Base-by-base conservation (phyloP, 2,113 vertebrate genomes). In the Lagopus muta region DNA sequence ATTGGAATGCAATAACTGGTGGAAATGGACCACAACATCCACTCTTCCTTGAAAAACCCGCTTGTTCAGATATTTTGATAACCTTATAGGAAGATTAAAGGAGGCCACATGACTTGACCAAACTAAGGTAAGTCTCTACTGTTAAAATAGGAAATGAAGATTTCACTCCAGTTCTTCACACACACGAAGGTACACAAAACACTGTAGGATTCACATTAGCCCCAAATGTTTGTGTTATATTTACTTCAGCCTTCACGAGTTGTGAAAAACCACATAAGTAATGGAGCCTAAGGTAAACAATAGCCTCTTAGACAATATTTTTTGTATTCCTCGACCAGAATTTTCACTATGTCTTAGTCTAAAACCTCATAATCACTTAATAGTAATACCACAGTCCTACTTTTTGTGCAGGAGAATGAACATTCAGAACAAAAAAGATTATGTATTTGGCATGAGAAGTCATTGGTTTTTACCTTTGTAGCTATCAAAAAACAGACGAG, bases 1-100 rank as follows among this genome's bases (percentile, higher is more conserved):
- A 30, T 8, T 55, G 16, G 12, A 14, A 43, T 74, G 60, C 3
- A 40, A 6, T 4, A 34, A 7, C 24, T 25, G 40, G 9, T 71
- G 13, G 8, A 77, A 67, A 55, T 0, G 1, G 10, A 79, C 1
- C 6, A 62, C 15, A 69, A 2, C 11, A 66, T 0, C 0, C 8
- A 24, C 21, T 64, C 30, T 10, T 14, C 28, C 40, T 40, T 21
- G 15, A 72, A 76, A 85, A 77, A 34, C 5, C 1, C 28, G 20
- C 52, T 65, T 45, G 1, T 40, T 93, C 30, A 47, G 14, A 24
- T 5, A 1, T 24, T 21, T 36, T 47, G 4, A 16, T 40, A 69
- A 12, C 17, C 19, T 71, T 54, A 47, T 1, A 2, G 5, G 67
- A 67, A 86, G 10, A 9, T 42, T 88, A 38, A 74, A 57, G 11